Evolutionary conservation across 1,140 invertebrate genomes (phyloP), one percentile per base, ranked within the genome.

Genomic region (Macrobrachium nipponense): DNA sequence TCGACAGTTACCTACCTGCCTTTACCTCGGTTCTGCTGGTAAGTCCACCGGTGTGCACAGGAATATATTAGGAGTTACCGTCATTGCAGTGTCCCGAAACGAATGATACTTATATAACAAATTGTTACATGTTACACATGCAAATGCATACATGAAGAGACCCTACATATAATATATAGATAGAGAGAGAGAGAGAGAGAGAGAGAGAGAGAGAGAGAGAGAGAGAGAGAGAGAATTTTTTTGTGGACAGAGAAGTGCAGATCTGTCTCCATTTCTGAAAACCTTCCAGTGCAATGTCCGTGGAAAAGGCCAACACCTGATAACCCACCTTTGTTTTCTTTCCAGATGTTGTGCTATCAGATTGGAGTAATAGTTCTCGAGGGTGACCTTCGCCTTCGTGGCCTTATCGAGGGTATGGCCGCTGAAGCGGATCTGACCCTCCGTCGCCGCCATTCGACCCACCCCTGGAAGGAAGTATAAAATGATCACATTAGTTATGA

Each of bases 301-400:
- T 20, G 77, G 15, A 36, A n/a, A 18, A 18, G 17, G 5, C 14
- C 12, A 43, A 15, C 18, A 27, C 2, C 5, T 11, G 61, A n/a
- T 18, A 8, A n/a, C 89, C 90, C 91, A 96, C 95, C 96, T 95
- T 91, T 98, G 97, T 92, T 99, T 98, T 90, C 98, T 94, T 92
- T 99, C 99, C 90, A 97, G 95, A 92, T 99, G 97, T 91, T 99
- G 98, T 90, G 96, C 94, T 91, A 99, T 96, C 90, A 99, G 94
- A 93, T 99, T 99, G 91, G 95, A 97, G 92, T 99, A 99, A 93
- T 99, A 99, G 92, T 99, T 99, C 92, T 99, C 98, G 90, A 99
- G 93, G 78, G 98, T 98, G 89, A 99, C 96, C 93, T 99, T 99
- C 88, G 98, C 98, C 92, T 99, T 99, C 90, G 98, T 99, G 86